Evolutionary conservation across 53 echinoderm and acorn worm species (phyloP).

Genomic region (Henricia sp.): DNA sequence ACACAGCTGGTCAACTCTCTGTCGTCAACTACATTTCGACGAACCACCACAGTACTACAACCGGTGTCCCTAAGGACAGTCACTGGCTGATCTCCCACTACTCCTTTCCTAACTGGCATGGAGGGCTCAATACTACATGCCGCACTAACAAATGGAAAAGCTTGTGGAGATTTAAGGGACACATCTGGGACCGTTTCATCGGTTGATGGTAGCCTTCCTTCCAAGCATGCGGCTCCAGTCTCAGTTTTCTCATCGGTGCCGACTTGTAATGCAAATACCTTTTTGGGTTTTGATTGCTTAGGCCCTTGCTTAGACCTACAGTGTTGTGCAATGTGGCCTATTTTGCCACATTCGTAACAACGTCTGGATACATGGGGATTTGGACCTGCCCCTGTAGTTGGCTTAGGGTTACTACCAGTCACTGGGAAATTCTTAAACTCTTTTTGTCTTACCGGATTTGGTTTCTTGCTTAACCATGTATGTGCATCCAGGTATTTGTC

Average conservation of each 20-base stretch:
- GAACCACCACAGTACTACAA: slow-evolving; percentile 51
- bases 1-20: neutral
- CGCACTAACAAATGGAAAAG: slow-evolving; percentile 3
- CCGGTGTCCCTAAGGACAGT: slow-evolving; percentile 48
- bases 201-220: neutral
- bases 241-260: neutral
- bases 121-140: neutral
- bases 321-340: slow-evolving; percentile 31
- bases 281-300: neutral
- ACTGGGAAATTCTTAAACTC: no score
- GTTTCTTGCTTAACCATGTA: neutral
- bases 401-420: no score
- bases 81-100: neutral
- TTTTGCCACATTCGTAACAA: slow-evolving; percentile 20
- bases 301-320: neutral
- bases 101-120: slow-evolving; percentile 54
- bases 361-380: no score
- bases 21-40: neutral
- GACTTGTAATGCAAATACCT: neutral
- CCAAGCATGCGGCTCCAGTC: slow-evolving; percentile 9
- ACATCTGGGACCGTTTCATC: neutral
- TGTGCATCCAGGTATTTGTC: slow-evolving; percentile 73
- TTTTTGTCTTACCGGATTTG: neutral
- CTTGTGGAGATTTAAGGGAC: no score
- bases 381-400: neutral